Conservation (phyloP, 2,888 invertebrate genomes). For the Hypolimnas misippus region DNA sequence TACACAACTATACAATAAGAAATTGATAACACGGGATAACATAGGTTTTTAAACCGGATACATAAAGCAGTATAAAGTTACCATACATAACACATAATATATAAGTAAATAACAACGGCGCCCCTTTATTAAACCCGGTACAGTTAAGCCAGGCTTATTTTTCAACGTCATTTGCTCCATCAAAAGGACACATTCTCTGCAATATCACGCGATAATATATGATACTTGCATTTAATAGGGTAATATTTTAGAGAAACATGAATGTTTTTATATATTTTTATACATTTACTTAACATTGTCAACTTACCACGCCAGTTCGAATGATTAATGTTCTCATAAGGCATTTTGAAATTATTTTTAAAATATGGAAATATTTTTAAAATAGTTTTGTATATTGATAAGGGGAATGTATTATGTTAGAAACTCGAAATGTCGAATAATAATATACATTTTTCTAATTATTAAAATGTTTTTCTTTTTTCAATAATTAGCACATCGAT, state of each 20-base stretch:
- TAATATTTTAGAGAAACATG: background rate
- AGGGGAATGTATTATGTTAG: too few relatives aligned
- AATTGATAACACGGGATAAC: too few relatives aligned
- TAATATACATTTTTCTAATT: too few relatives aligned
- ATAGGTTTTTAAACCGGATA: too few relatives aligned
- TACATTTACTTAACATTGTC: background rate
- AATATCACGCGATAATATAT: background rate
- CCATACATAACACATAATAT: background rate
- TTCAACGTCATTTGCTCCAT: slow-evolving; percentile 65
- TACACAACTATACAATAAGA: too few relatives aligned
- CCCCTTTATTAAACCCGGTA: slow-evolving; percentile 52
- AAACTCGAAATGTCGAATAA: too few relatives aligned
- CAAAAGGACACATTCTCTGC: slow-evolving; percentile 34
- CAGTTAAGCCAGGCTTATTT: slow-evolving; percentile 60
- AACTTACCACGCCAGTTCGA: background rate
- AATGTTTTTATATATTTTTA: background rate
- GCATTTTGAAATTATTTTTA: too few relatives aligned
- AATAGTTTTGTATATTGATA: too few relatives aligned
- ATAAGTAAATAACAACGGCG: slow-evolving; percentile 42
- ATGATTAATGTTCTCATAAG: too few relatives aligned
- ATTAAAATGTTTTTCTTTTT: too few relatives aligned
- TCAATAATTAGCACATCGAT: background rate
- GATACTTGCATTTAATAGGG: background rate
- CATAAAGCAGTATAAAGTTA: too few relatives aligned
- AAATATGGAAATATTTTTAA: too few relatives aligned